Evolutionary conservation across 1,140 invertebrate genomes (phyloP), one percentile per base, ranked within the genome.

Genomic region (Drosophila sulfurigaster): DNA sequence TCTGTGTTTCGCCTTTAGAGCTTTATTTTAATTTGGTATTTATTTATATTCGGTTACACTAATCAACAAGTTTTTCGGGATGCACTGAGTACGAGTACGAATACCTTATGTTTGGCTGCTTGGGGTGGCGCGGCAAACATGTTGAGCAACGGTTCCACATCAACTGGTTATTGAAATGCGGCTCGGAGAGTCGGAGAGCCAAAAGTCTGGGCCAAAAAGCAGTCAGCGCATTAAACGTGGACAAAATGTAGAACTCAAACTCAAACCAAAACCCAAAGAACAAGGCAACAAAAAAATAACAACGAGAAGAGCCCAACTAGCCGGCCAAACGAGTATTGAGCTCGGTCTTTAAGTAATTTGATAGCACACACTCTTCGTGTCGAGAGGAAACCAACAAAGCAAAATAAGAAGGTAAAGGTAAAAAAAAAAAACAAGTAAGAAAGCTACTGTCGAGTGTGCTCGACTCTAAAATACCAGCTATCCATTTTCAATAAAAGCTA

Each of bases 151-250:
- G 80, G 73, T 69, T 88, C 74, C 67, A 70, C 78, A 70, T 72
- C 74, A 83, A 88, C 83, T 88, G 83, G 83, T 88, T 88, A 54
- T 80, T 58, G 28, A 63, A 62, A 63, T 38, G 68, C 32, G 67
- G 41, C 57, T 49, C 38, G 15, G 13, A 49, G 52, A 41, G 35
- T 6, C 54, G 16, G 15, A 35, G 45, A 66, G 70, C 63, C 63
- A 45, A 41, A 57, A 32, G 52, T 71, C 51, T 41, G 66, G 32
- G 58, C 32, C 66, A 51, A 75, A 52, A 69, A 43, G 8, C 49
- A 48, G 54, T 3, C 25, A 54, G 15, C 57, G 11, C 57, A 60
- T 5, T 62, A 43, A 62, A 73, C 63, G 56, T 66, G 58, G 68
- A 20, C 57, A 58, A 58, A 28, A 58, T 62, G 62, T 64, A 52